Conservation (phyloP, 1,140 invertebrate species). For the Papilio polyxenes region DNA sequence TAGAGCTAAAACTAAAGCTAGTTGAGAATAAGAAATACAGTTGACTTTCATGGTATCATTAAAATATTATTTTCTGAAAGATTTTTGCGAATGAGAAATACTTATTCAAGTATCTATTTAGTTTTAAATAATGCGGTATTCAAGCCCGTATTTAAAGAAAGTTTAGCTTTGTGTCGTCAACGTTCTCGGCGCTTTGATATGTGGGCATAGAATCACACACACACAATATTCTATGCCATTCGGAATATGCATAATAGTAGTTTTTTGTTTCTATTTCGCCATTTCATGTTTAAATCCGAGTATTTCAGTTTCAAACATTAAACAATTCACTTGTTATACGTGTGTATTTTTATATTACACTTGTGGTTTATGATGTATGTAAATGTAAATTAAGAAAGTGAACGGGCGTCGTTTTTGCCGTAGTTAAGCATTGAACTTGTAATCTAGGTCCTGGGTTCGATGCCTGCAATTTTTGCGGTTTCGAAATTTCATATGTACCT, state of each 20-base stretch:
- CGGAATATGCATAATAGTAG: neutral
- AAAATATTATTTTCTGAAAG: neutral
- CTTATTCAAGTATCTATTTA: neutral
- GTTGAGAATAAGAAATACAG: neutral
- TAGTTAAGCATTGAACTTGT: too few relatives aligned
- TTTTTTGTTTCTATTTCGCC: neutral
- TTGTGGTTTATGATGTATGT: too few relatives aligned
- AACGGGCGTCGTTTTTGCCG: too few relatives aligned
- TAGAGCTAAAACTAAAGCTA: too few relatives aligned
- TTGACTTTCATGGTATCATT: neutral
- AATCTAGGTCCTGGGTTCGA: too few relatives aligned
- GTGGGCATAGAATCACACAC: neutral
- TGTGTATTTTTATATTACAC: too few relatives aligned
- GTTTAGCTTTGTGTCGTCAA: constrained; percentile 17
- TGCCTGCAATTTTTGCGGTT: too few relatives aligned
- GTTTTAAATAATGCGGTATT: neutral
- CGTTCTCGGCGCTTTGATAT: constrained; percentile 12
- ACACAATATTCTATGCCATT: neutral
- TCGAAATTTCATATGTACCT: too few relatives aligned
- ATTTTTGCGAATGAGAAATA: neutral
- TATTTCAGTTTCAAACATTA: too few relatives aligned
- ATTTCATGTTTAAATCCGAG: neutral
- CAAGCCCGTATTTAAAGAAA: constrained; percentile 31
- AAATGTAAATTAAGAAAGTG: too few relatives aligned
- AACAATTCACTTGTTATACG: too few relatives aligned